These are phyloP conservation scores for Venusia cambrica DNA, from an alignment of 2,888 invertebrate genomes.

Conservation along the genomic window DNA sequence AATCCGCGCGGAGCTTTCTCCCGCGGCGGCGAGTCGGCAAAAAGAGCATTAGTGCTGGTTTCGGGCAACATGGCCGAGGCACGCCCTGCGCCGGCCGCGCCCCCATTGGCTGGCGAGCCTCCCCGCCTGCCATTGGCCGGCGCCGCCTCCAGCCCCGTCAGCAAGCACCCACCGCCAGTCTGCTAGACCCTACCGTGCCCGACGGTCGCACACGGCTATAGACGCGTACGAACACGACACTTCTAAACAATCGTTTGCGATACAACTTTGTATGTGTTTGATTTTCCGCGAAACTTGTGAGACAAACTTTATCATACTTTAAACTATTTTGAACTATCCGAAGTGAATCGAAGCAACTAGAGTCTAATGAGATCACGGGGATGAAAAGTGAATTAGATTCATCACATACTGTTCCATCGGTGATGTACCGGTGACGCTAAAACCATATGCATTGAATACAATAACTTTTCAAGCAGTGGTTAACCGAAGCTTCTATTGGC, in stretches of 20 bases:
- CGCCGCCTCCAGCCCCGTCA: conserved; percentile 43
- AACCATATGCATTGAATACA: too few species aligned
- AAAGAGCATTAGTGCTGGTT: conserved; percentile 72
- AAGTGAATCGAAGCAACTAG: too few species aligned
- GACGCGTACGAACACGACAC: conserved; percentile 28
- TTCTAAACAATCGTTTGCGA: conserved; percentile 20
- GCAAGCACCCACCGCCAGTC: conserved; percentile 25
- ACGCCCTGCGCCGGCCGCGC: conserved; percentile 55
- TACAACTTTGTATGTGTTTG: conserved; percentile 14
- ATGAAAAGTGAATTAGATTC: too few species aligned
- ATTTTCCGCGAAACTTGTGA: conserved; percentile 7
- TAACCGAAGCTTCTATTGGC: too few species aligned
- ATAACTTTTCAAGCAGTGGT: too few species aligned
- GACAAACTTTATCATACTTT: conserved; percentile 3
- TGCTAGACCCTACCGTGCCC: conserved; percentile 43
- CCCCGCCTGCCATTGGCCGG: conserved; percentile 41
- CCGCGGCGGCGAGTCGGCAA: conserved; percentile 66
- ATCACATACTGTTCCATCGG: too few species aligned
- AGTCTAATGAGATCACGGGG: too few species aligned
- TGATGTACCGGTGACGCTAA: too few species aligned
- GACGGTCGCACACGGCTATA: conserved; percentile 24
- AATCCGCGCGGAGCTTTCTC: conserved; percentile 79
- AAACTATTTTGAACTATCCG: too few species aligned
- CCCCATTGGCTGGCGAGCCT: conserved; percentile 44
- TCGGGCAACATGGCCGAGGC: conserved; percentile 68